Conservation (phyloP, 1,140 invertebrate species). For the Chionoecetes opilio region DNA sequence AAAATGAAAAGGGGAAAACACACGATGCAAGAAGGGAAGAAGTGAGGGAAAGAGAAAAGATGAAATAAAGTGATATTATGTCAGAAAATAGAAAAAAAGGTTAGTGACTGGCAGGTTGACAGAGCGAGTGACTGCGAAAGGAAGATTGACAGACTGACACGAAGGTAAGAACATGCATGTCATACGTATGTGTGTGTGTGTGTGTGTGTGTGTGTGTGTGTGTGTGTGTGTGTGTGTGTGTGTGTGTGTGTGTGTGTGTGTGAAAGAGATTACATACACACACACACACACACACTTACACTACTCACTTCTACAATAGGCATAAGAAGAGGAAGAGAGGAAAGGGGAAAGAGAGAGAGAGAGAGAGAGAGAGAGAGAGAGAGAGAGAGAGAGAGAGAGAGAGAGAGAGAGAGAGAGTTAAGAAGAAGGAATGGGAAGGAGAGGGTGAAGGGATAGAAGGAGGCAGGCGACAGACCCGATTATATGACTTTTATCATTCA, state of each 20-base stretch:
- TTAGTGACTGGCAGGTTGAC: background rate
- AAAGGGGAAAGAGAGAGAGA: background rate
- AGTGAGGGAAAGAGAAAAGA: background rate
- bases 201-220: too few species aligned
- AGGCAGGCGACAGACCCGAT: background rate
- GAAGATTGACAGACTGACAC: background rate
- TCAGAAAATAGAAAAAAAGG: background rate
- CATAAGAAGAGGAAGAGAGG: too few species aligned
- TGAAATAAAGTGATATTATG: background rate
- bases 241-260: too few species aligned
- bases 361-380: background rate
- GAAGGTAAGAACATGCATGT: background rate
- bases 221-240: too few species aligned
- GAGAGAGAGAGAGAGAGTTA: slow-evolving; percentile 12
- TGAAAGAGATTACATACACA: too few species aligned
- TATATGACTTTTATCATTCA: background rate
- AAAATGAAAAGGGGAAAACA: background rate
- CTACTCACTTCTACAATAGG: too few species aligned
- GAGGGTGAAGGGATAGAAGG: background rate
- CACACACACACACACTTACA: too few species aligned
- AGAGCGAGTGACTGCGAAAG: background rate
- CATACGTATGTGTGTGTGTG: background rate
- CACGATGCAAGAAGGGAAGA: background rate
- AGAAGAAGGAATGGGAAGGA: background rate
- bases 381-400: background rate